Percentiles rank a stretch among this genome's conserved stretches.
Evolutionary conservation across 92 coral and sea anemone genomes (phyloP).

Genomic region (Epizoanthus stellaris): DNA sequence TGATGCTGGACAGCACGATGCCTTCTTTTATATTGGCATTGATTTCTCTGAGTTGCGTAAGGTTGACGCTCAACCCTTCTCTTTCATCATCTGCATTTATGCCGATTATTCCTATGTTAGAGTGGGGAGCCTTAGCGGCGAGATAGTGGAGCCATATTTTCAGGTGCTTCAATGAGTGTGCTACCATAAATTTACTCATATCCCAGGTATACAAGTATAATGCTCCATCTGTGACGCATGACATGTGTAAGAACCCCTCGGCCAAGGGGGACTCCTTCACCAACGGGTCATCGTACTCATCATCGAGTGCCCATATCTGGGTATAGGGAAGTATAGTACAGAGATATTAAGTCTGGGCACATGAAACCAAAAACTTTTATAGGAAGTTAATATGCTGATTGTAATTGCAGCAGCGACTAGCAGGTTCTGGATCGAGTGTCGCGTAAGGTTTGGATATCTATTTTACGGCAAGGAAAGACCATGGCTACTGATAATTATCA

Average conservation of each 20-base stretch:
- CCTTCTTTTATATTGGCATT: conserved; percentile 7
- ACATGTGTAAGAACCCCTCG: not conserved
- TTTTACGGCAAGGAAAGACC: too few relatives aligned
- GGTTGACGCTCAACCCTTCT: not conserved
- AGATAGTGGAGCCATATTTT: conserved; percentile 27
- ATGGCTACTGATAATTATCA: too few relatives aligned
- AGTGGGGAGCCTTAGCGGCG: conserved; percentile 14
- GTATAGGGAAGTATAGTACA: too few relatives aligned
- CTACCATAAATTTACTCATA: not conserved
- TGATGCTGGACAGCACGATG: not conserved
- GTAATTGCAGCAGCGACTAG: too few relatives aligned
- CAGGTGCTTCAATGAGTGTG: not conserved
- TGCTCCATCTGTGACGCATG: not conserved
- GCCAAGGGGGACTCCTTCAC: not conserved
- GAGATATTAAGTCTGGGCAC: too few relatives aligned
- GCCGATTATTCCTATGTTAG: conserved; percentile 9
- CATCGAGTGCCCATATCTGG: conserved; percentile 3
- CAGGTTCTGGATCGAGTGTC: too few relatives aligned
- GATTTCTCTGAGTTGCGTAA: not conserved
- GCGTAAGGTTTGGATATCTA: too few relatives aligned
- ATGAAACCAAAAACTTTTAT: too few relatives aligned
- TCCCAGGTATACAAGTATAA: conserved; percentile 8
- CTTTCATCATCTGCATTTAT: not conserved
- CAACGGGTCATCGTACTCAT: not conserved
- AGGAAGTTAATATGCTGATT: too few relatives aligned